These are phyloP conservation scores for Zaprionus ghesquierei DNA, from an alignment of 1,140 invertebrate species.

Conservation along the genomic window DNA sequence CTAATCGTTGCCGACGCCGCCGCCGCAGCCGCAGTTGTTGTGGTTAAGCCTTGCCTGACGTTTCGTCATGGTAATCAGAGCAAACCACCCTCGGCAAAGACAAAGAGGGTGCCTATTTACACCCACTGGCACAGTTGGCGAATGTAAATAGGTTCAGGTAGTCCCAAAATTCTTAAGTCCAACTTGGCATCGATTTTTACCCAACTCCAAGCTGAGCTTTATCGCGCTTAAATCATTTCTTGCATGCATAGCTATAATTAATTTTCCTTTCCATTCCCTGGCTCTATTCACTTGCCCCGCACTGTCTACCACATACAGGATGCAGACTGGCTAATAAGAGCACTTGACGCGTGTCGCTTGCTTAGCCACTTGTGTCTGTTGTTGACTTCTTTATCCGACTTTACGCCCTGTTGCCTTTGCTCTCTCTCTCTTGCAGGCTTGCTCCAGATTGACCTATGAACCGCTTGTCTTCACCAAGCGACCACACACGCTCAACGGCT, in stretches of 20 bases:
- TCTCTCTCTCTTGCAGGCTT: conserved; percentile 55
- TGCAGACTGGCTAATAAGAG: conserved; percentile 35
- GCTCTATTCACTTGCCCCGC: background rate
- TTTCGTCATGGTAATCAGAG: conserved; percentile 64
- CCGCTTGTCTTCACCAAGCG: conserved; percentile 80
- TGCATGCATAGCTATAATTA: background rate
- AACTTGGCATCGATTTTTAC: background rate
- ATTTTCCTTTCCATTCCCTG: background rate
- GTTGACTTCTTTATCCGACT: conserved; percentile 25
- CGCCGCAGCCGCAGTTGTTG: conserved; percentile 65
- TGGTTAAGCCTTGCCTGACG: conserved; percentile 42
- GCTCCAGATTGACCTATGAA: conserved; percentile 72
- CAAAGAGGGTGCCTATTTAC: background rate
- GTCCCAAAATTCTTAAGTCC: background rate
- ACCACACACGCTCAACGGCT: conserved; percentile 74
- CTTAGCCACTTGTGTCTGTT: conserved; percentile 20
- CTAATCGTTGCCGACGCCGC: conserved; percentile 70
- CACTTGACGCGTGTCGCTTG: conserved; percentile 34
- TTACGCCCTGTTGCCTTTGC: background rate
- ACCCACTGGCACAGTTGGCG: background rate
- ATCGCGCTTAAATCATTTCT: too few relatives aligned
- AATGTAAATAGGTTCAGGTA: background rate
- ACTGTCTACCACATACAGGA: conserved; percentile 5
- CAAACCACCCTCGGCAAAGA: background rate
- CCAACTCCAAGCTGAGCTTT: background rate